Conservation (phyloP, 2,888 invertebrate genomes). For the Scaptomyza parva region DNA sequence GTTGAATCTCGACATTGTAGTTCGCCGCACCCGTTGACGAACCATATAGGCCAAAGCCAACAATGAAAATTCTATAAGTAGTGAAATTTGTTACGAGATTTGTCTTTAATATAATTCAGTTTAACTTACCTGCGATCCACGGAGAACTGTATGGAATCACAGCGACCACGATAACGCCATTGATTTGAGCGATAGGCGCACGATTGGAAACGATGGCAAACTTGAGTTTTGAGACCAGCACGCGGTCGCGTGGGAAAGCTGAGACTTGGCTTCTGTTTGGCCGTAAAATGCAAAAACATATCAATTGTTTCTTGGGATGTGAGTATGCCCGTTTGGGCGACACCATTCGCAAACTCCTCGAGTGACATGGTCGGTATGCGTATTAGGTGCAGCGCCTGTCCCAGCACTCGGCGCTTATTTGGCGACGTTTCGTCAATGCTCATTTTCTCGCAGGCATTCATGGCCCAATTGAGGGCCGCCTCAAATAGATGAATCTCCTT, state of each 20-base stretch:
- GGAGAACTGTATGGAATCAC: constrained; percentile 98
- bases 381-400: constrained; percentile 93
- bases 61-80: constrained; percentile 92
- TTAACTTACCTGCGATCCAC: constrained; percentile 90
- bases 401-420: constrained; percentile 91
- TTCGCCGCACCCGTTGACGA: constrained; percentile 98
- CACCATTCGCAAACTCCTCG: constrained; percentile 97
- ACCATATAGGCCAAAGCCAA: constrained; percentile 97
- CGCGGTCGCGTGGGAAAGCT: constrained; percentile 93
- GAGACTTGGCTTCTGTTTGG: constrained; percentile 92
- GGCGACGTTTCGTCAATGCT: constrained; percentile 92
- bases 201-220: constrained; percentile 97
- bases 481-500: constrained; percentile 96
- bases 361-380: constrained; percentile 97
- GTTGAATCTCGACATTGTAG: constrained; percentile 96
- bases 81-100: background rate
- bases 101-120: background rate
- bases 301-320: constrained; percentile 97
- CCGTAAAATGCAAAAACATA: constrained; percentile 97
- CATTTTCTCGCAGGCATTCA: constrained; percentile 94
- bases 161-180: constrained; percentile 98
- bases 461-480: constrained; percentile 96
- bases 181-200: constrained; percentile 98
- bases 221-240: constrained; percentile 95
- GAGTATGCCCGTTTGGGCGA: constrained; percentile 96